Base-by-base conservation (phyloP, 2,888 invertebrate genomes). In the Parascotia fuliginaria region DNA sequence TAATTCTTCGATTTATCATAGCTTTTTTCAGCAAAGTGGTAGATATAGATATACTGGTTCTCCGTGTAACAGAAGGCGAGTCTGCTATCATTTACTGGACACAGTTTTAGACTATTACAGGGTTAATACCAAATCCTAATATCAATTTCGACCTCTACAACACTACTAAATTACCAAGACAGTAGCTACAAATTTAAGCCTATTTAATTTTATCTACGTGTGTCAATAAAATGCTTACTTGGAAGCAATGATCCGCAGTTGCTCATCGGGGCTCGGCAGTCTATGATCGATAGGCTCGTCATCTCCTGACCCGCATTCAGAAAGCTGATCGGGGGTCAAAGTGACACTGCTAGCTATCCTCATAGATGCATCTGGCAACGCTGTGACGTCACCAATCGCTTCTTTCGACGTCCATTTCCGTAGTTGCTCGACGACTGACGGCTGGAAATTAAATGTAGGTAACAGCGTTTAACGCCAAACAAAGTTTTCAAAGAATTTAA, bases 191-290 rank as follows among this genome's bases (percentile, higher is more conserved):
- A n/a, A n/a, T n/a, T n/a, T n/a, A n/a, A n/a, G n/a, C n/a, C n/a
- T n/a, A n/a, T n/a, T n/a, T n/a, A n/a, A n/a, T n/a, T n/a, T n/a
- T n/a, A n/a, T n/a, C n/a, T n/a, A n/a, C n/a, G n/a, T n/a, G n/a
- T n/a, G n/a, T n/a, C 19, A 19, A 5, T 27, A 0, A 4, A 33
- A 27, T 15, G 7, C 42, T 61, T 92, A 97, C 97, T 96, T 97
- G 79, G 96, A 94, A 70, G 96, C 96, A 79, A 97, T 94, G 70
- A 96, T 95, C 85, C 96, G 94, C 64, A 96, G 93, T 87, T 97
- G 97, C 87, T 97, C 97, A 83, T 97, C 96, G 28, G 97, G 97
- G 63, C 97, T 97, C 38, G 97, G 97, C 75, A 97, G 93, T 82
- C 96, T 95, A 89, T 97, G 97, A 89, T 97, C 96, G 70, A 97